Evolutionary conservation across 2,888 invertebrate genomes (phyloP).

Genomic region (Aphidoletes aphidimyza): DNA sequence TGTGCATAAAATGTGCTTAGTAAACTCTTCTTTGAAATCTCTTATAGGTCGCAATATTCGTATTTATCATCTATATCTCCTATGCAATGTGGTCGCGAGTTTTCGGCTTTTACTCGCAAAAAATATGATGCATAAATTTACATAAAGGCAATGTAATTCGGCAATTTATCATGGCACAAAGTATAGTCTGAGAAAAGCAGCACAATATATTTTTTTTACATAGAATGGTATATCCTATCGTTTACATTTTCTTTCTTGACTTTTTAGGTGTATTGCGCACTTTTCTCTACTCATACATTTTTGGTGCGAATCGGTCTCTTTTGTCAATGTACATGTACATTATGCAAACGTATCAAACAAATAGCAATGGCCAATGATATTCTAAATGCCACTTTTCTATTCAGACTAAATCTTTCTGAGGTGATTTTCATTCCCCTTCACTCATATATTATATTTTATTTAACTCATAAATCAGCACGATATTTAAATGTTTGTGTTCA

Average conservation of each 20-base stretch:
- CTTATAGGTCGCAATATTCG: too few relatives aligned
- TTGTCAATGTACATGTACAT: too few relatives aligned
- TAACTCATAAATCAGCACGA: constrained; percentile 27
- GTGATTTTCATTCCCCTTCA: neutral
- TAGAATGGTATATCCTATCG: too few relatives aligned
- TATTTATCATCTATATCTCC: too few relatives aligned
- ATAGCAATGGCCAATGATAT: constrained; percentile 14
- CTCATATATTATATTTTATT: neutral
- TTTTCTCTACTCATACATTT: neutral
- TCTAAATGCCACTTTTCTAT: neutral
- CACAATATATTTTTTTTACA: too few relatives aligned
- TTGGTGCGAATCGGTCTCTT: neutral
- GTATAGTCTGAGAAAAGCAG: neutral
- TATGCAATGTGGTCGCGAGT: too few relatives aligned
- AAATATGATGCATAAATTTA: constrained; percentile 18
- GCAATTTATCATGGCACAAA: constrained; percentile 15
- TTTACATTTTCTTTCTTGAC: neutral
- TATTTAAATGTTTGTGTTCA: constrained; percentile 36
- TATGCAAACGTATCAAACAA: neutral
- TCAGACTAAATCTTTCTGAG: neutral
- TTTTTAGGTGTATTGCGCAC: neutral
- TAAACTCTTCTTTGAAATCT: too few relatives aligned
- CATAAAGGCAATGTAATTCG: constrained; percentile 45
- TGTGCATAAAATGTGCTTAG: too few relatives aligned
- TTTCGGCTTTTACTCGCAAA: neutral